Percentiles rank a stretch among this genome's conserved stretches.
phyloP scores from a whole-genome alignment of 2,888 invertebrate species.

The Heliconius sara region DNA sequence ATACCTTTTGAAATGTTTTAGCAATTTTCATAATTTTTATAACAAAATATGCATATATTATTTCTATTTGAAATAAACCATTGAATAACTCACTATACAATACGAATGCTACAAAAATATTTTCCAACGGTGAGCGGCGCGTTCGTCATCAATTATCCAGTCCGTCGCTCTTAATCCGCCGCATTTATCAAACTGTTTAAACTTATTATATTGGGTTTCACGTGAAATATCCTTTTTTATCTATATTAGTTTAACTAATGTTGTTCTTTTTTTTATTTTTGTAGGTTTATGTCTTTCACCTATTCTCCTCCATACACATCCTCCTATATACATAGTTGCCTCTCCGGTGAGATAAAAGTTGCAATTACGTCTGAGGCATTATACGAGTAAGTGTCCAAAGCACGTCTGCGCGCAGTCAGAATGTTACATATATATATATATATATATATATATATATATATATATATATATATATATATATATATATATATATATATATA shows the following conservation, averaged over 20 bases:
- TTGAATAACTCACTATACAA: not conserved
- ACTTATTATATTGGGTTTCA: constrained; percentile 2
- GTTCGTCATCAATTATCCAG: constrained; percentile 25
- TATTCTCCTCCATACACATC: too few species aligned
- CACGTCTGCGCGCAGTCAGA: too few species aligned
- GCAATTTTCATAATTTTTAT: not conserved
- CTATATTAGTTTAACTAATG: not conserved
- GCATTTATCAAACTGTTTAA: constrained; percentile 25
- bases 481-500: too few species aligned
- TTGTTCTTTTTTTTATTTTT: too few species aligned
- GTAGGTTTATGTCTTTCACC: too few species aligned
- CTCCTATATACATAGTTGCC: too few species aligned
- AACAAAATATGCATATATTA: not conserved
- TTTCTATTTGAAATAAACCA: constrained; percentile 10
- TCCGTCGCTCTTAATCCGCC: constrained; percentile 26
- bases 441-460: too few species aligned
- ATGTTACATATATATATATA: too few species aligned
- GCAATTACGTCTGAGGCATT: too few species aligned
- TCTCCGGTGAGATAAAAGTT: too few species aligned
- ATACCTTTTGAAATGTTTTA: not conserved
- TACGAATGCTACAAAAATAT: constrained; percentile 20
- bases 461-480: too few species aligned
- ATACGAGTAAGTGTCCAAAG: too few species aligned
- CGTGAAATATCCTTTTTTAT: not conserved
- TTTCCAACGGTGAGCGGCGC: constrained; percentile 6